These are phyloP conservation scores for Peromyscus maniculatus DNA, from an alignment of 2,113 vertebrate genomes.

Conservation along the genomic window DNA sequence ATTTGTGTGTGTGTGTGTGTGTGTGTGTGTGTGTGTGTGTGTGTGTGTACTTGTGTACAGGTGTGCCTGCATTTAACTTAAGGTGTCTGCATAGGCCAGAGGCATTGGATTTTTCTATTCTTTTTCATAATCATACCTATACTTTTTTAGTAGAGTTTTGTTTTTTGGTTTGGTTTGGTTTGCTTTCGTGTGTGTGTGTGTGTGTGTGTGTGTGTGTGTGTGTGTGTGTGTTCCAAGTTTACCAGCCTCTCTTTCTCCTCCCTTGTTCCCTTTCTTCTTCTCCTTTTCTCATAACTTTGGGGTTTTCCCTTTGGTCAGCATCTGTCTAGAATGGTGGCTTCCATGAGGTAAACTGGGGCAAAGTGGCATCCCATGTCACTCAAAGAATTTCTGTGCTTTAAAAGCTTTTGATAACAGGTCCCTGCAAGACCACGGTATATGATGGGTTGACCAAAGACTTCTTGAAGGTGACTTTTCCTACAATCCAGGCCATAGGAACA, in stretches of 20 bases:
- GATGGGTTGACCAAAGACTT: slow-evolving; percentile 19
- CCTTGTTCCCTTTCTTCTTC: neutral
- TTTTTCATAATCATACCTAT: neutral
- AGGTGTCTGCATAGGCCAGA: neutral
- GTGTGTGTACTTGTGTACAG: neutral
- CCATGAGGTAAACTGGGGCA: slow-evolving; percentile 43
- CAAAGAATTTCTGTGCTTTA: slow-evolving; percentile 74
- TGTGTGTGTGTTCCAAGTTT: neutral
- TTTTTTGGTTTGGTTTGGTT: too few relatives aligned
- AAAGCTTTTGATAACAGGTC: slow-evolving; percentile 73
- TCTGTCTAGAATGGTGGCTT: slow-evolving; percentile 22
- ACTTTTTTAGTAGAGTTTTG: neutral
- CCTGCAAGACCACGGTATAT: slow-evolving; percentile 56
- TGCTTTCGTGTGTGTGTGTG: too few relatives aligned
- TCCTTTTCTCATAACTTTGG: slow-evolving; percentile 68
- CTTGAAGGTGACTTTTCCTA: slow-evolving; percentile 1
- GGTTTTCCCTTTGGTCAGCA: slow-evolving; percentile 63
- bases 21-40: too few relatives aligned
- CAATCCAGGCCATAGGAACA: slow-evolving; percentile 55
- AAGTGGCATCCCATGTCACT: slow-evolving; percentile 56
- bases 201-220: neutral
- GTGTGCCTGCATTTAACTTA: neutral
- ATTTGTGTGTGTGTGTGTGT: too few relatives aligned
- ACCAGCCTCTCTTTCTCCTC: neutral
- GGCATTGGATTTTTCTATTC: neutral